Evolutionary conservation across 2,113 vertebrate species (phyloP).

Genomic region (Nyctibius bracteatus): DNA sequence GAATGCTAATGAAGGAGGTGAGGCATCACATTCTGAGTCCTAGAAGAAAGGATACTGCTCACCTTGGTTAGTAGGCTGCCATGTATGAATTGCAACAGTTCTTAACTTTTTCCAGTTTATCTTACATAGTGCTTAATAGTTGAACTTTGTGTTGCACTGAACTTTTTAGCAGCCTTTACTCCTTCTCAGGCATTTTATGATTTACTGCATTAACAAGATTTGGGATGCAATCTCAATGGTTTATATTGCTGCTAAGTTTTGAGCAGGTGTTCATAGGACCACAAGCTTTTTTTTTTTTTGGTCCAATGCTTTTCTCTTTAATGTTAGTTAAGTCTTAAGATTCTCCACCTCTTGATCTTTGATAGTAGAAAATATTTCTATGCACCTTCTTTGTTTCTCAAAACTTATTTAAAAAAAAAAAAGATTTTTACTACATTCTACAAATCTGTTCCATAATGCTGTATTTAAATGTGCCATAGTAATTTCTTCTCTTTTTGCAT

Average conservation of each 20-base stretch:
- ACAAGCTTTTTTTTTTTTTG: background rate
- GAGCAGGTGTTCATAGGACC: background rate
- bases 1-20: background rate
- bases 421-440: background rate
- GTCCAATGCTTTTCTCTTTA: background rate
- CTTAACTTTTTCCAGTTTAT: background rate
- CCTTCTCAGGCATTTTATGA: background rate
- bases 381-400: background rate
- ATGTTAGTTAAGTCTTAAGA: background rate
- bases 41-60: background rate
- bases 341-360: background rate
- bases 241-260: background rate
- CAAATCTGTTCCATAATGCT: background rate
- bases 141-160: background rate
- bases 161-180: background rate
- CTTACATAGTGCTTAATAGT: background rate
- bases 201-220: background rate
- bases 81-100: background rate
- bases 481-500: background rate
- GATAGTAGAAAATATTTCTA: background rate
- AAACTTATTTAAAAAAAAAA: background rate
- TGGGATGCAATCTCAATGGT: background rate
- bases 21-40: background rate
- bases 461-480: background rate
- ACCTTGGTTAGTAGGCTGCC: background rate